A percentile compares a stretch with the other conserved stretches of the same genome.
These are phyloP conservation scores for Paedocypris micromegethes DNA, from an alignment of 2,797 vertebrate species.

Conservation along the genomic window DNA sequence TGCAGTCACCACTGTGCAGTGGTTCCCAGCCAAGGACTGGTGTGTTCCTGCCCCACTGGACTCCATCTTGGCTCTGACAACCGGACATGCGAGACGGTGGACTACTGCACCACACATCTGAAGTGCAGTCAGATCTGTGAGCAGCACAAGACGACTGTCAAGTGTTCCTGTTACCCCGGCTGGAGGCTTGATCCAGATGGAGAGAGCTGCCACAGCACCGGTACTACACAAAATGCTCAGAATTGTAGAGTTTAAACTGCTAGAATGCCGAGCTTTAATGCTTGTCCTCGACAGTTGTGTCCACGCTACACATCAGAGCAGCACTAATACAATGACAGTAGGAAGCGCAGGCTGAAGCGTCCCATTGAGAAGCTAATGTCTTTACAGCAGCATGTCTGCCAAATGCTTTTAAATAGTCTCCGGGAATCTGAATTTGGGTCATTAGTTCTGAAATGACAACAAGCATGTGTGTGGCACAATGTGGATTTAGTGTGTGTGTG, in stretches of 20 bases:
- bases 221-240: conserved; percentile 59
- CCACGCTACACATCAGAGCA: conserved; percentile 37
- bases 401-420: conserved; percentile 48
- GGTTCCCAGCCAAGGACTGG: conserved; percentile 85
- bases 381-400: conserved; percentile 49
- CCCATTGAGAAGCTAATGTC: conserved; percentile 52
- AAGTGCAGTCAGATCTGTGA: conserved; percentile 96
- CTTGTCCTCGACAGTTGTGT: conserved; percentile 29
- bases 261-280: conserved; percentile 6
- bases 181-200: conserved; percentile 87
- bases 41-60: conserved; percentile 87
- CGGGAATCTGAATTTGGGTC: conserved; percentile 47
- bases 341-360: conserved; percentile 43
- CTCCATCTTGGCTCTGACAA: conserved; percentile 81
- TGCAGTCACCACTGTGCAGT: conserved; percentile 94
- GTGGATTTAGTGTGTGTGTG: conserved; percentile 19
- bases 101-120: conserved; percentile 88
- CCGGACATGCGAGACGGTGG: conserved; percentile 86
- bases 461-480: conserved; percentile 45
- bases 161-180: conserved; percentile 94
- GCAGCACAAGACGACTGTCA: conserved; percentile 90
- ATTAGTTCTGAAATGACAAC: conserved; percentile 45
- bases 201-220: conserved; percentile 84
- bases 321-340: conserved; percentile 49
- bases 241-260: conserved; percentile 29